These are phyloP conservation scores for Ophioninae sp. DNA, from an alignment of 2,888 invertebrate species.

Conservation along the genomic window DNA sequence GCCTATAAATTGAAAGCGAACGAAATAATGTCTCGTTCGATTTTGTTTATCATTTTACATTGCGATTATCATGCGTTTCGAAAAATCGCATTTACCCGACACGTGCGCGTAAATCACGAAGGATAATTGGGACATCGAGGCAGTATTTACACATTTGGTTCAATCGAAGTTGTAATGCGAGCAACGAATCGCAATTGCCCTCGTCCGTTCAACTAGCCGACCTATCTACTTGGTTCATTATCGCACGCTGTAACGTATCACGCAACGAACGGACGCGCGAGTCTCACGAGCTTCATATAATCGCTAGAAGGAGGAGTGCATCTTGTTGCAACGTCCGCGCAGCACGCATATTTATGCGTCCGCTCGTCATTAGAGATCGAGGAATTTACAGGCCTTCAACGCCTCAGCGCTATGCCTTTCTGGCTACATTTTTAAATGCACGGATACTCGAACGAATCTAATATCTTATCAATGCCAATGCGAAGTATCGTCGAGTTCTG, in stretches of 20 bases:
- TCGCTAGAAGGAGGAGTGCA: constrained; percentile 40
- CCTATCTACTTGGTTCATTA: constrained; percentile 50
- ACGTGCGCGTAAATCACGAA: neutral
- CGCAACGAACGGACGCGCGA: constrained; percentile 19
- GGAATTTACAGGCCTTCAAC: constrained; percentile 9
- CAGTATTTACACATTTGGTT: constrained; percentile 18
- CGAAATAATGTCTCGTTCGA: neutral
- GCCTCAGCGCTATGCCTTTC: neutral
- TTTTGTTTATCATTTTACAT: neutral
- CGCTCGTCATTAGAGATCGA: constrained; percentile 52
- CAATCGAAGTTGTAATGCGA: constrained; percentile 36
- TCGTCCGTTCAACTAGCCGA: constrained; percentile 50
- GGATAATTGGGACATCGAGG: constrained; percentile 7
- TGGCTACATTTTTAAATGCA: neutral
- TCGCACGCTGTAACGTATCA: constrained; percentile 23
- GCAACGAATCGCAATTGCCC: constrained; percentile 56
- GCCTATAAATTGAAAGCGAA: neutral
- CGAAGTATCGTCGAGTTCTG: neutral
- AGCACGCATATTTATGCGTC: constrained; percentile 60
- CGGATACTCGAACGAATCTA: neutral
- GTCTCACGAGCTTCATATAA: constrained; percentile 26
- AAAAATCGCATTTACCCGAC: neutral
- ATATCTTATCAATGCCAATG: neutral
- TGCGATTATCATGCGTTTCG: neutral
- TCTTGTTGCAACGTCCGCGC: constrained; percentile 42